phyloP scores from a whole-genome alignment of 2,888 invertebrate species.

The Oscheius sp. region DNA sequence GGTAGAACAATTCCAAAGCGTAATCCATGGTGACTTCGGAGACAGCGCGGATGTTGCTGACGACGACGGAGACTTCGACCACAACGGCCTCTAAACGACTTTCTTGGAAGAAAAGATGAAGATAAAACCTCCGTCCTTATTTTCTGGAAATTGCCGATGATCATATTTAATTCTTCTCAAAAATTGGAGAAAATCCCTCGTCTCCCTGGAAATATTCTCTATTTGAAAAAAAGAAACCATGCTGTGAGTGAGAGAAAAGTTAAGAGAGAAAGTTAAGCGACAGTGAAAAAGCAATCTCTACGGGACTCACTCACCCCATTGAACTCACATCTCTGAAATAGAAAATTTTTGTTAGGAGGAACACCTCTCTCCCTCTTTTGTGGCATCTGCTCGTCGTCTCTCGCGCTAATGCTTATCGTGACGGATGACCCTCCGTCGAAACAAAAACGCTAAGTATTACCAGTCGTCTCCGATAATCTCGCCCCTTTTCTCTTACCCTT shows the following conservation, averaged over 20 bases:
- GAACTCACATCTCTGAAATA: constrained; percentile 42
- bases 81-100: constrained; percentile 57
- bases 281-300: constrained; percentile 28
- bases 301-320: constrained; percentile 27
- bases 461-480: constrained; percentile 13
- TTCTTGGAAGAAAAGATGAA: neutral
- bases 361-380: no score
- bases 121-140: constrained; percentile 55
- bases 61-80: constrained; percentile 67
- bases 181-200: constrained; percentile 68
- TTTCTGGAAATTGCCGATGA: constrained; percentile 69
- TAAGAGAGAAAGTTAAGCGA: constrained; percentile 27
- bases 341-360: constrained; percentile 1
- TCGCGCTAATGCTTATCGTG: constrained; percentile 33
- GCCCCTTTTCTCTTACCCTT: constrained; percentile 17
- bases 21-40: constrained; percentile 73
- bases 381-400: constrained; percentile 34
- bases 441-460: constrained; percentile 26
- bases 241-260: constrained; percentile 22
- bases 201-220: constrained; percentile 54
- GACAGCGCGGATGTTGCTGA: constrained; percentile 70
- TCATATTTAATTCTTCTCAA: constrained; percentile 66
- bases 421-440: constrained; percentile 14
- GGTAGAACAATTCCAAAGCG: constrained; percentile 69
- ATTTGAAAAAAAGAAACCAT: neutral